Evolutionary conservation across 2,888 invertebrate species (phyloP).

Genomic region (Synanthedon formicaeformis): DNA sequence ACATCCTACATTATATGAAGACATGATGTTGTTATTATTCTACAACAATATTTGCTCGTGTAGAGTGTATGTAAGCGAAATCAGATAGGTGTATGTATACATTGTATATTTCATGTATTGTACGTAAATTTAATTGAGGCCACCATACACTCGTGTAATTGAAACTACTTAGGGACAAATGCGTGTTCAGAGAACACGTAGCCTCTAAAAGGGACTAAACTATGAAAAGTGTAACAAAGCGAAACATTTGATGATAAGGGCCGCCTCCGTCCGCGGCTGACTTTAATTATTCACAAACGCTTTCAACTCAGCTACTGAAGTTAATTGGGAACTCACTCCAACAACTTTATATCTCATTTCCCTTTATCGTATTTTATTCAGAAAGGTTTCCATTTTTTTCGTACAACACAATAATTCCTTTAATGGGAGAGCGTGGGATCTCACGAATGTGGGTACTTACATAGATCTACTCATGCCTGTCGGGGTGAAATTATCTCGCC

Average conservation of each 20-base stretch:
- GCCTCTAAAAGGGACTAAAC: slow-evolving; percentile 23
- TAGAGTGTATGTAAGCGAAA: no score
- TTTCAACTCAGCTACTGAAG: slow-evolving; percentile 39
- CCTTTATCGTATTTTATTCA: slow-evolving; percentile 30
- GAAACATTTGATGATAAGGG: slow-evolving; percentile 48
- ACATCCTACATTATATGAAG: not conserved
- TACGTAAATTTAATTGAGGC: not conserved
- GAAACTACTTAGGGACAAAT: not conserved
- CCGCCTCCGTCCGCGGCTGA: slow-evolving; percentile 16
- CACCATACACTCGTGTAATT: not conserved
- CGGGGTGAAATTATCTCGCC: no score
- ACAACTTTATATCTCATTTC: slow-evolving; percentile 30
- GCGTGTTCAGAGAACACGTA: not conserved
- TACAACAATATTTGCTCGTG: no score
- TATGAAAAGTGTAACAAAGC: slow-evolving; percentile 43
- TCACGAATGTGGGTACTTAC: no score
- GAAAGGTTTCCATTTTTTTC: slow-evolving; percentile 10
- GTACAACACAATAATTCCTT: slow-evolving; percentile 9
- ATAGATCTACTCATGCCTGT: no score
- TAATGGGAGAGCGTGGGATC: not conserved
- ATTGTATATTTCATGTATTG: not conserved
- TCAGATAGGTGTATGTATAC: no score
- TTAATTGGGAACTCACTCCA: slow-evolving; percentile 44
- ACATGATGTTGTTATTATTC: not conserved
- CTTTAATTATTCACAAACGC: slow-evolving; percentile 53